Evolutionary conservation across 2,113 vertebrate genomes (phyloP).

Genomic region (Corapipo altera): DNA sequence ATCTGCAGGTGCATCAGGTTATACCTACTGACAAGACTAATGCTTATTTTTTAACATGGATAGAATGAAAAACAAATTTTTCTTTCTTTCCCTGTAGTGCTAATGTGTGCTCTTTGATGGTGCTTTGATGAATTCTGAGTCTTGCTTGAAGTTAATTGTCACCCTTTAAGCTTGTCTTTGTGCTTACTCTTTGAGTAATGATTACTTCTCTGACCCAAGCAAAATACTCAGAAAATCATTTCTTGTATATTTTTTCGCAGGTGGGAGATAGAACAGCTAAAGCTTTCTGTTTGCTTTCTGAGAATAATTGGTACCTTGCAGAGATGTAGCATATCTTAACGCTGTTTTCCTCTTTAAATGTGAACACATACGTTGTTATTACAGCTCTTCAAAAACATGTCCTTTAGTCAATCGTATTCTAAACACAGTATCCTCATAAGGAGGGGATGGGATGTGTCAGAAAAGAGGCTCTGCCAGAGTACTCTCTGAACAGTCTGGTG

Average conservation of each 20-base stretch:
- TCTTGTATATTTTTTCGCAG: neutral
- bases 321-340: neutral
- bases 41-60: neutral
- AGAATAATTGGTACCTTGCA: slow-evolving; percentile 3
- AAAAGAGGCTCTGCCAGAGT: neutral
- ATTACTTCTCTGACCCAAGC: neutral
- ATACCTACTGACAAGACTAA: neutral
- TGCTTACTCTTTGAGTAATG: neutral
- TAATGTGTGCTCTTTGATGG: neutral
- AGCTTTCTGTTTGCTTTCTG: slow-evolving; percentile 4
- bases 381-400: neutral
- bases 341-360: neutral
- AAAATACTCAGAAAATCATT: neutral
- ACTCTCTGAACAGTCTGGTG: neutral
- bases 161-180: neutral
- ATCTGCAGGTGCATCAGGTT: neutral
- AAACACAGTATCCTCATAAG: neutral
- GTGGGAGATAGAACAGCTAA: neutral
- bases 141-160: neutral
- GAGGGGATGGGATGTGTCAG: neutral
- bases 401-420: accelerated
- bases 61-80: neutral
- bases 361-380: neutral
- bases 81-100: neutral
- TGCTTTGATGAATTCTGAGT: neutral